A percentile compares a stretch with the other conserved stretches of the same genome.
Conservation (phyloP, 1,140 invertebrate species). For the Amyelois transitella region DNA sequence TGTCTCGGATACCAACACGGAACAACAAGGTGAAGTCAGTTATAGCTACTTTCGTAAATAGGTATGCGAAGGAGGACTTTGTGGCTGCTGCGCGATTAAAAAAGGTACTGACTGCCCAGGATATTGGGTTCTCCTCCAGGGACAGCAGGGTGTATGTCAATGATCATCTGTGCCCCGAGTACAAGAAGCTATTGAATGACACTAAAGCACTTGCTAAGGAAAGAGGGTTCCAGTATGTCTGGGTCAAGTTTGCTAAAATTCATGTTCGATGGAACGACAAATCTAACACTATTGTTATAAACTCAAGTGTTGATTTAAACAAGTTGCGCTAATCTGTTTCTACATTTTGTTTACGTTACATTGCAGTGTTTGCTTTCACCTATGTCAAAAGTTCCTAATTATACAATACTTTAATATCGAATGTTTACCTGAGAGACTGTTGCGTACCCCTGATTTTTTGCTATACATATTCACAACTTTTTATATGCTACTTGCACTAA, state of each 20-base stretch:
- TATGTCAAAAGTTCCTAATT: too few species aligned
- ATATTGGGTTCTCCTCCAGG: constrained; percentile 8
- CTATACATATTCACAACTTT: too few species aligned
- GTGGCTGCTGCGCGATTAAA: constrained; percentile 11
- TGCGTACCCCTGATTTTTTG: too few species aligned
- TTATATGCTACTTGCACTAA: too few species aligned
- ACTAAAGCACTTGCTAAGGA: constrained; percentile 9
- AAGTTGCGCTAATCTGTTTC: constrained; percentile 3
- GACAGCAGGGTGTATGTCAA: constrained; percentile 10
- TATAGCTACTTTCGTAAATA: constrained; percentile 16
- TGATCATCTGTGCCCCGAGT: constrained; percentile 14
- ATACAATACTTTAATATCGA: too few species aligned
- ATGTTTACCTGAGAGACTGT: too few species aligned
- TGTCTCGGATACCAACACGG: constrained; percentile 8
- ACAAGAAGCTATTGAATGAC: constrained; percentile 12
- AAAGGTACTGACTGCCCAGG: constrained; percentile 4
- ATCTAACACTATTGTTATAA: constrained; percentile 3
- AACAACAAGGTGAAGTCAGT: constrained; percentile 15
- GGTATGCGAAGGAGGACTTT: constrained; percentile 19
- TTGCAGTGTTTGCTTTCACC: too few species aligned
- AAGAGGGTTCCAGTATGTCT: constrained; percentile 7
- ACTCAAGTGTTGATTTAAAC: constrained; percentile 16
- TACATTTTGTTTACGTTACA: too few species aligned
- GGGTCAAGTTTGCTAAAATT: constrained; percentile 16
- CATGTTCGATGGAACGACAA: constrained; percentile 14